Base-by-base conservation (phyloP, 2,888 invertebrate species). In the Salticus scenicus region DNA sequence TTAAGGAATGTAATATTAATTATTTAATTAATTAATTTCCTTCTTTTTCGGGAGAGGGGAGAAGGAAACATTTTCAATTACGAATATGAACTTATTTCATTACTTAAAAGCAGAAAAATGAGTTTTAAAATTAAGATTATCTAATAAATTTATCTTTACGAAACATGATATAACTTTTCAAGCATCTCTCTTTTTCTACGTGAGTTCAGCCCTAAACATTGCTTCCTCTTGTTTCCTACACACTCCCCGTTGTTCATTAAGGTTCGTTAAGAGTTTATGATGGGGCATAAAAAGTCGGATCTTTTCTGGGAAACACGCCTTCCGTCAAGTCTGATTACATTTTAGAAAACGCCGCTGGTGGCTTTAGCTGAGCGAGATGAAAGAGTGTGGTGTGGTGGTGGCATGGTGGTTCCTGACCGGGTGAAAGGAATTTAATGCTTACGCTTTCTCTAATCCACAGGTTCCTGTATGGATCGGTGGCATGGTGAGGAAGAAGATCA, bases 261-360 rank as follows among this genome's bases (percentile, higher is more conserved):
- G 67, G 71, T 83, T 83, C 83, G 83, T 83, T 83, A 83, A 77
- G 66, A 77, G 83, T 42, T 31, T 42, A 77, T 72, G 72, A 63
- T 28, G 31, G 72, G 37, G 76, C 72, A 83, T 28, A 66, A 66
- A 76, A 83, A 72, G 83, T 30, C 37, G 20, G 37, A 51, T 20
- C 7, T 37, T 71, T 83, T 67, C 83, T 42, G 5, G 83, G 72
- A 77, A 72, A 66, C 30, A 24, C 41, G 28, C 66, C 66, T 83
- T 83, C 83, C 83, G 83, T 28, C 83, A 7, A 63, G 37, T 67
- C 17, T 31, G 31, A 31, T 7, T n/a, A 12, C 31, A 17, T 20
- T 7, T 24, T 27, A 63, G 28, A 24, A 0, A n/a, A 12, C 63
- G 63, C 28, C 24, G 27, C 28, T 10, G 10, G 1, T n/a, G 57